A percentile compares a stretch with the other conserved stretches of the same genome.
These are phyloP conservation scores for Thera obeliscata DNA, from an alignment of 2,888 invertebrate species.

Conservation along the genomic window DNA sequence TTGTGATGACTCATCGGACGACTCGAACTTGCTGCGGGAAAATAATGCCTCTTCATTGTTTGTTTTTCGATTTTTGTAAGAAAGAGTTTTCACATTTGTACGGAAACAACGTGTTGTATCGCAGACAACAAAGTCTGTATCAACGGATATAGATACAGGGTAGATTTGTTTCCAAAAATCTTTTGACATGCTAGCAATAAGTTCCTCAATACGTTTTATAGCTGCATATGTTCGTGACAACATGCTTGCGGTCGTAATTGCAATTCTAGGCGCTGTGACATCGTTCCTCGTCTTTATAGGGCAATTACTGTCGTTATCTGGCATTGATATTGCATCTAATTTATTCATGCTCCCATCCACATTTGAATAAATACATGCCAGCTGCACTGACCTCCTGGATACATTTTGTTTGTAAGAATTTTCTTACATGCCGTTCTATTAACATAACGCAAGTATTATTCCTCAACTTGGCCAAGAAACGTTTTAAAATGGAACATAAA, in stretches of 20 bases:
- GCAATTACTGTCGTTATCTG: constrained; percentile 82
- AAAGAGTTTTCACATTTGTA: constrained; percentile 12
- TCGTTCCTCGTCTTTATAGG: constrained; percentile 81
- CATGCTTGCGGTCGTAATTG: constrained; percentile 74
- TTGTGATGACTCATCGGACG: constrained; percentile 50
- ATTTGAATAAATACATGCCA: constrained; percentile 72
- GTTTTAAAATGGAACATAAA: constrained; percentile 47
- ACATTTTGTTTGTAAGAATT: constrained; percentile 52
- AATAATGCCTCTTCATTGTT: constrained; percentile 30
- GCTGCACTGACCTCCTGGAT: constrained; percentile 65
- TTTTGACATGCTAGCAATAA: constrained; percentile 68
- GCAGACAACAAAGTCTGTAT: constrained; percentile 45
- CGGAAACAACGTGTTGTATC: constrained; percentile 18
- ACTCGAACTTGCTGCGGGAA: constrained; percentile 19
- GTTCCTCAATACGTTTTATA: constrained; percentile 67
- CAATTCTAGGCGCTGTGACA: constrained; percentile 77
- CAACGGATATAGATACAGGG: constrained; percentile 39
- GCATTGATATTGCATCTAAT: constrained; percentile 82
- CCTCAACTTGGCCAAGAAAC: constrained; percentile 48
- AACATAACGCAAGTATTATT: constrained; percentile 59
- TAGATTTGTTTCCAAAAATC: constrained; percentile 56
- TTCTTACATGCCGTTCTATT: constrained; percentile 54
- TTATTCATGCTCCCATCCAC: constrained; percentile 71
- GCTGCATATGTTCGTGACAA: constrained; percentile 69
- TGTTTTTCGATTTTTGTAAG: constrained; percentile 23